Evolutionary conservation across 64 coral and sea anemone species (phyloP).

Genomic region (Cladopsammia gracilis): DNA sequence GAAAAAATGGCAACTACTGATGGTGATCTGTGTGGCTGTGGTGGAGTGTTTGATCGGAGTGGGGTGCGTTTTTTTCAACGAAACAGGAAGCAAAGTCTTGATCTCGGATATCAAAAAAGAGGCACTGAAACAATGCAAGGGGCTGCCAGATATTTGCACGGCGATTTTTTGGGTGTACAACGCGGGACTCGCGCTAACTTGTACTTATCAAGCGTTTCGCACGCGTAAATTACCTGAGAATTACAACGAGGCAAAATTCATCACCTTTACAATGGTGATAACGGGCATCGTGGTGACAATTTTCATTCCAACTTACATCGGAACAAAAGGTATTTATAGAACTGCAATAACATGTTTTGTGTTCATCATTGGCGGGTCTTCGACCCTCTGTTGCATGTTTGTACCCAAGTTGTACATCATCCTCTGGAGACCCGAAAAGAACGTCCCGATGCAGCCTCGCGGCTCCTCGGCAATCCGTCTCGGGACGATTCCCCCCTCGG

Average conservation of each 20-base stretch:
- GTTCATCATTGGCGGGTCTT: constrained; percentile 78
- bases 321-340: constrained; percentile 81
- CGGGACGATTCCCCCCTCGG: constrained; percentile 22
- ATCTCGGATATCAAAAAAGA: constrained; percentile 76
- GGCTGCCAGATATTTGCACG: constrained; percentile 57
- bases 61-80: constrained; percentile 28
- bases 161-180: constrained; percentile 90
- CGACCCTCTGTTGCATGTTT: constrained; percentile 82
- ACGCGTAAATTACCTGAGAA: constrained; percentile 87
- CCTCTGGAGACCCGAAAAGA: constrained; percentile 85
- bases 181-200: constrained; percentile 68
- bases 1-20: constrained; percentile 81
- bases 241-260: constrained; percentile 93
- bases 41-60: constrained; percentile 74
- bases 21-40: constrained; percentile 71
- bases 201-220: constrained; percentile 86
- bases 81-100: constrained; percentile 59
- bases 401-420: constrained; percentile 87
- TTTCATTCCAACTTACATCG: constrained; percentile 86
- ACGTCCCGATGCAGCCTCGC: constrained; percentile 44
- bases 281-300: constrained; percentile 89
- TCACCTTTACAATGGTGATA: constrained; percentile 88
- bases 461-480: constrained; percentile 17
- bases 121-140: constrained; percentile 72
- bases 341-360: constrained; percentile 85